Evolutionary conservation across 2,888 invertebrate genomes (phyloP).

Genomic region (Leptinotarsa tumamoca): DNA sequence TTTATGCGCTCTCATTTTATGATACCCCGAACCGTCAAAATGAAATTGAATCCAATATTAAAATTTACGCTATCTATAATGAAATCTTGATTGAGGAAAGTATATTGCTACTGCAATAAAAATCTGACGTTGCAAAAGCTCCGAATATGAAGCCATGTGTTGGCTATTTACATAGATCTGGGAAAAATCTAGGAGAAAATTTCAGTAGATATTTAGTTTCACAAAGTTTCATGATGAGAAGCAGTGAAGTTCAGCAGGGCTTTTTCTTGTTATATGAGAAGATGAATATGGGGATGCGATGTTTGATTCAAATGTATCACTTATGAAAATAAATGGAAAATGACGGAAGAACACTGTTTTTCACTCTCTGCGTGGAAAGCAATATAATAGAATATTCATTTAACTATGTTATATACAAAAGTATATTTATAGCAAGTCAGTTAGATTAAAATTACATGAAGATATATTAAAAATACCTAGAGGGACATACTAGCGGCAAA

Average conservation of each 20-base stretch:
- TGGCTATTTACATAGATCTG: constrained; percentile 44
- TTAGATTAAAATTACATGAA: too few species aligned
- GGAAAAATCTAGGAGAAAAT: constrained; percentile 37
- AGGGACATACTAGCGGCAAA: too few species aligned
- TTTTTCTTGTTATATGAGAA: too few species aligned
- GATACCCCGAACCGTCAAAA: constrained; percentile 58
- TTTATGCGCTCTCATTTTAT: constrained; percentile 56
- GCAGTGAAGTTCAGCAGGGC: constrained; percentile 4
- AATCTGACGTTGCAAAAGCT: constrained; percentile 62
- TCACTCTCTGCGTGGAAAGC: too few species aligned
- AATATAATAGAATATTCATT: too few species aligned
- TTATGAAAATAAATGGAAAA: too few species aligned
- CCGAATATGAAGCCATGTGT: constrained; percentile 49
- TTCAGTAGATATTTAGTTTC: constrained; percentile 34
- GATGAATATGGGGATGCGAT: too few species aligned
- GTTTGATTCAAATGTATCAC: too few species aligned
- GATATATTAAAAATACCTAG: too few species aligned
- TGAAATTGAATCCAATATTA: constrained; percentile 66
- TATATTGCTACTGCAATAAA: constrained; percentile 64
- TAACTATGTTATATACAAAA: too few species aligned
- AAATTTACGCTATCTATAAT: constrained; percentile 67
- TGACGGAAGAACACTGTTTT: too few species aligned
- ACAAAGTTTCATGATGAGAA: neutral
- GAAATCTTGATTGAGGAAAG: constrained; percentile 67
- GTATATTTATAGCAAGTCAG: too few species aligned